Percentiles rank a stretch among this genome's conserved stretches.
Conservation (phyloP, 2,888 invertebrate species). For the Xanthostigma xanthostigma region DNA sequence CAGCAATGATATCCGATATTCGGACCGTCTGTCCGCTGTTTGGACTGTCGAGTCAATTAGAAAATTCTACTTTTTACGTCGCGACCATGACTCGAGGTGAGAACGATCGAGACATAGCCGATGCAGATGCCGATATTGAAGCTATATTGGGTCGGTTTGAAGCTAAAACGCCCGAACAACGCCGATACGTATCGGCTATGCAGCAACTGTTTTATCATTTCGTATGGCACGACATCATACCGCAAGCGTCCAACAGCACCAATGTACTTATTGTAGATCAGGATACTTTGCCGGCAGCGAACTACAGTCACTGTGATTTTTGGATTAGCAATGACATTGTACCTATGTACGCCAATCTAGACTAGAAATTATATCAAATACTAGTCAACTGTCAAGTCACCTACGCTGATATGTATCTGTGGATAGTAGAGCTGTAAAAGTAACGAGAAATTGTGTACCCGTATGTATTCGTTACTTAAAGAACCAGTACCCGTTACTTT, state of each 20-base stretch:
- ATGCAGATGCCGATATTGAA: slow-evolving; percentile 53
- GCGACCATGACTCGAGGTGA: slow-evolving; percentile 46
- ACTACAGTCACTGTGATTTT: slow-evolving; percentile 59
- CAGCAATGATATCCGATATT: slow-evolving; percentile 61
- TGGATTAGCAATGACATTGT: slow-evolving; percentile 64
- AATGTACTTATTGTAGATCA: slow-evolving; percentile 53
- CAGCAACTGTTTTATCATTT: slow-evolving; percentile 71
- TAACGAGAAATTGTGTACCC: too few relatives aligned
- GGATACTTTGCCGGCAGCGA: slow-evolving; percentile 46
- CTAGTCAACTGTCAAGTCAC: background rate
- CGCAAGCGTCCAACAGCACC: slow-evolving; percentile 36
- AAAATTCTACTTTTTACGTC: slow-evolving; percentile 56
- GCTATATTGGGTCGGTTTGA: slow-evolving; percentile 67
- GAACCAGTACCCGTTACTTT: too few relatives aligned
- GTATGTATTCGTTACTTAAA: too few relatives aligned
- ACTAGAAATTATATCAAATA: slow-evolving; percentile 32
- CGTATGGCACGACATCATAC: slow-evolving; percentile 58
- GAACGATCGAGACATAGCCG: slow-evolving; percentile 30
- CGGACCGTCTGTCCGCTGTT: slow-evolving; percentile 66
- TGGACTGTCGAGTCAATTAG: slow-evolving; percentile 45
- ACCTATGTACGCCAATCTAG: slow-evolving; percentile 57
- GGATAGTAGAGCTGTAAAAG: too few relatives aligned
- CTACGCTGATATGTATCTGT: too few relatives aligned
- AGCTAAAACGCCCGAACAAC: slow-evolving; percentile 55
- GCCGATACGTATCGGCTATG: slow-evolving; percentile 61